A percentile compares a stretch with the other conserved stretches of the same genome.
Evolutionary conservation across 2,888 invertebrate genomes (phyloP).

Genomic region (Drosophila rellima): DNA sequence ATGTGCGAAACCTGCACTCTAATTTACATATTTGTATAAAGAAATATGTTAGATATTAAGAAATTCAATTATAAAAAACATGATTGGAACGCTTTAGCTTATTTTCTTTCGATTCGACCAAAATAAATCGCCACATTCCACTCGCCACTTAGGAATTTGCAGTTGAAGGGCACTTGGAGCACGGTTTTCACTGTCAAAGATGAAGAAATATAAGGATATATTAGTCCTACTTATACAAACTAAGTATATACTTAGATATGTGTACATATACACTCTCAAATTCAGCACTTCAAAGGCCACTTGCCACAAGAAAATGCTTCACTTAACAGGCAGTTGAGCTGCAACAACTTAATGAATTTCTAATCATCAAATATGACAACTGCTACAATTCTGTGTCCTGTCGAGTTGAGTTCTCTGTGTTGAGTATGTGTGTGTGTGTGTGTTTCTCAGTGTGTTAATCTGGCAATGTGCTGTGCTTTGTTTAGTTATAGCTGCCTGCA

Average conservation of each 20-base stretch:
- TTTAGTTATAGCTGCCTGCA: slow-evolving; percentile 31
- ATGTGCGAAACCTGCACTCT: no score
- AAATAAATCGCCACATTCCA: no score
- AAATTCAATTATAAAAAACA: no score
- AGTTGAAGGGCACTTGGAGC: background rate
- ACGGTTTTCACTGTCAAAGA: slow-evolving; percentile 6
- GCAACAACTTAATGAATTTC: slow-evolving; percentile 63
- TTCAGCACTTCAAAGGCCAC: slow-evolving; percentile 16
- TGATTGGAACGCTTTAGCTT: no score
- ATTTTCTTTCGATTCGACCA: no score
- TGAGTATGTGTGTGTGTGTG: slow-evolving; percentile 1
- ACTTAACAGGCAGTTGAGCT: slow-evolving; percentile 52
- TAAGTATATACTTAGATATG: background rate
- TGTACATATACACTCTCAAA: background rate
- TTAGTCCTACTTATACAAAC: background rate
- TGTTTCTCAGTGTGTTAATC: slow-evolving; percentile 21
- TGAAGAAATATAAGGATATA: slow-evolving; percentile 14
- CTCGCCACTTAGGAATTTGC: background rate
- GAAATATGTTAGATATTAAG: no score
- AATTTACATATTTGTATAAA: no score
- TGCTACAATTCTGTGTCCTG: slow-evolving; percentile 23
- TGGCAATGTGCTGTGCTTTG: slow-evolving; percentile 9
- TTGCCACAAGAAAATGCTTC: slow-evolving; percentile 49
- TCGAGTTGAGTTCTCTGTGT: background rate
- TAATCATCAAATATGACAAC: slow-evolving; percentile 58